These are phyloP conservation scores for Allophyes oxyacanthae DNA, from an alignment of 2,888 invertebrate genomes.

Conservation along the genomic window DNA sequence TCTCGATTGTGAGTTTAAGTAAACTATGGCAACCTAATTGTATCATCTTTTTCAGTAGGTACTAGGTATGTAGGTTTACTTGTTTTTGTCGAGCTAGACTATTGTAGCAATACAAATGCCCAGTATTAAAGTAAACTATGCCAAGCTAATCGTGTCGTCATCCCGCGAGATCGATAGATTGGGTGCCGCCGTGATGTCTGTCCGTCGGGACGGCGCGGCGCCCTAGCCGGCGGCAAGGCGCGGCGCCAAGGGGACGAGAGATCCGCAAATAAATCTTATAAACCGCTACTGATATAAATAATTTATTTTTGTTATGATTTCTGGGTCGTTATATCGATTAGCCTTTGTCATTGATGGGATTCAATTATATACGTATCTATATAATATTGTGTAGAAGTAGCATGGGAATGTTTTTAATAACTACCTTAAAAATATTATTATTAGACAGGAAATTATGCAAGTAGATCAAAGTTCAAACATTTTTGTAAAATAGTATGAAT, in stretches of 20 bases:
- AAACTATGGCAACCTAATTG: no score
- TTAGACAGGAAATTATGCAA: no score
- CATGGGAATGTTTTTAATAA: no score
- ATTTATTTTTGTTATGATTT: slow-evolving; percentile 66
- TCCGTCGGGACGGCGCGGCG: slow-evolving; percentile 85
- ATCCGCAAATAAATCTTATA: slow-evolving; percentile 70
- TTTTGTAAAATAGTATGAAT: no score
- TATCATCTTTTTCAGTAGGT: no score
- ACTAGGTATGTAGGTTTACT: no score
- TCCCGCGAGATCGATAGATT: slow-evolving; percentile 76
- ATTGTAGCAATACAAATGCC: slow-evolving; percentile 9
- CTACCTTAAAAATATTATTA: no score
- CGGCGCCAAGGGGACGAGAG: slow-evolving; percentile 81
- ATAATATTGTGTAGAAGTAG: no score
- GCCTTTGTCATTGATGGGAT: slow-evolving; percentile 3
- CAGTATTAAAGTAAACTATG: slow-evolving; percentile 41
- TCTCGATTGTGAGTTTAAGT: no score
- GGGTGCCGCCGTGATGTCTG: slow-evolving; percentile 78
- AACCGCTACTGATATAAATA: slow-evolving; percentile 65
- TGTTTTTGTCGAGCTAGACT: background rate
- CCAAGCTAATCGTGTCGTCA: slow-evolving; percentile 58
- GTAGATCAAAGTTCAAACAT: no score
- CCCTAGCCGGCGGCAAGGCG: slow-evolving; percentile 52
- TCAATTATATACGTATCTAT: no score
- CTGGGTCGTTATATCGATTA: slow-evolving; percentile 41